Conservation (phyloP, 2,797 vertebrate genomes). For the Hapalemur alaotrensis region DNA sequence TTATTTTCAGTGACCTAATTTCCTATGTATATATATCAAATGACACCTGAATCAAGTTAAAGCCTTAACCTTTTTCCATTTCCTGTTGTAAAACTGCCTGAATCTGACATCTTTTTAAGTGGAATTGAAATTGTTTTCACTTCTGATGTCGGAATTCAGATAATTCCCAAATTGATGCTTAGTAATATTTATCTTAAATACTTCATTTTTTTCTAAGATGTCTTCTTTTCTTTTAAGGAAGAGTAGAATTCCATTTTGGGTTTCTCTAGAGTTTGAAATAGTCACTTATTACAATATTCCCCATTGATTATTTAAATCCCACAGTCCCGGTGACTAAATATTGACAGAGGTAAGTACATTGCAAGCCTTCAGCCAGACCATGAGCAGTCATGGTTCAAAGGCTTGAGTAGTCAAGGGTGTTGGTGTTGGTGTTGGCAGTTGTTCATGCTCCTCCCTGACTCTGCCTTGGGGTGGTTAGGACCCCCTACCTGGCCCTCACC, state of each 20-base stretch:
- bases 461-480: fast-evolving
- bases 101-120: conserved; percentile 75
- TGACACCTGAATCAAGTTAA: conserved; percentile 81
- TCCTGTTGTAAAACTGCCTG: conserved; percentile 74
- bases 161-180: conserved; percentile 29
- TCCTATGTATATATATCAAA: conserved; percentile 83
- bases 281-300: background rate
- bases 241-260: background rate
- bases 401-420: background rate
- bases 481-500: no score
- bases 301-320: background rate
- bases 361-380: fast-evolving
- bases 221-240: background rate
- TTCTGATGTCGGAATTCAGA: conserved; percentile 55
- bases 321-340: background rate
- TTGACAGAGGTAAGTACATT: no score
- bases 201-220: background rate
- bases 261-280: background rate
- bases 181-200: conserved; percentile 39
- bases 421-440: no score
- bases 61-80: conserved; percentile 77
- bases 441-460: no score
- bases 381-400: background rate
- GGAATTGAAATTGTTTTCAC: conserved; percentile 66
- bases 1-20: conserved; percentile 83